phyloP scores from a whole-genome alignment of 2,113 vertebrate species.

The Plestiodon gilberti region DNA sequence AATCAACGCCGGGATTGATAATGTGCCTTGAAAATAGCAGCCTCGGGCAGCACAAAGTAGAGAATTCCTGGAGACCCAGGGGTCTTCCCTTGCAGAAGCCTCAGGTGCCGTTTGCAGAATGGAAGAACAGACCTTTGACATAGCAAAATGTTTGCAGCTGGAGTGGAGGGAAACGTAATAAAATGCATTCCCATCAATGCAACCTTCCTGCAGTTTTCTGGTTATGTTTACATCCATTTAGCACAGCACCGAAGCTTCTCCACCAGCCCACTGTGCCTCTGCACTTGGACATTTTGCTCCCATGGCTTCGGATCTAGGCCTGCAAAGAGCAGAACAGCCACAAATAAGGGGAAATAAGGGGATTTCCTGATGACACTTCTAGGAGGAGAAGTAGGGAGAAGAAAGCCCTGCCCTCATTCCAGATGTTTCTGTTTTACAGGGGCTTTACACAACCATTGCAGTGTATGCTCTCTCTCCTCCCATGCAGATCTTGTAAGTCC shows the following conservation, averaged over 20 bases:
- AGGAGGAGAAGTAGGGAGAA: not conserved
- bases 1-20: not conserved
- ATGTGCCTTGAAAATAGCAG: not conserved
- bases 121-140: not conserved
- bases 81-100: not conserved
- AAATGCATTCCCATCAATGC: not conserved
- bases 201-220: not conserved
- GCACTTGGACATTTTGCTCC: not conserved
- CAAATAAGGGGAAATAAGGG: not conserved
- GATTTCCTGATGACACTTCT: too few species aligned
- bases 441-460: too few species aligned
- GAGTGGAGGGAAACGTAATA: not conserved
- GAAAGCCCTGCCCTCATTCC: too few species aligned
- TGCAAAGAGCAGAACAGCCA: not conserved
- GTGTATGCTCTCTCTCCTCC: too few species aligned
- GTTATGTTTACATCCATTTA: not conserved
- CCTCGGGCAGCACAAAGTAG: not conserved
- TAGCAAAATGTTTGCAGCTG: not conserved
- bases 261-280: not conserved
- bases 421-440: too few species aligned
- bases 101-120: not conserved
- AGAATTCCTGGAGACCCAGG: not conserved
- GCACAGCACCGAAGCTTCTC: not conserved
- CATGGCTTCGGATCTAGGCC: not conserved
- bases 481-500: too few species aligned